Conservation (phyloP, 2,797 vertebrate genomes). For the Odontamblyopus lacepedii region DNA sequence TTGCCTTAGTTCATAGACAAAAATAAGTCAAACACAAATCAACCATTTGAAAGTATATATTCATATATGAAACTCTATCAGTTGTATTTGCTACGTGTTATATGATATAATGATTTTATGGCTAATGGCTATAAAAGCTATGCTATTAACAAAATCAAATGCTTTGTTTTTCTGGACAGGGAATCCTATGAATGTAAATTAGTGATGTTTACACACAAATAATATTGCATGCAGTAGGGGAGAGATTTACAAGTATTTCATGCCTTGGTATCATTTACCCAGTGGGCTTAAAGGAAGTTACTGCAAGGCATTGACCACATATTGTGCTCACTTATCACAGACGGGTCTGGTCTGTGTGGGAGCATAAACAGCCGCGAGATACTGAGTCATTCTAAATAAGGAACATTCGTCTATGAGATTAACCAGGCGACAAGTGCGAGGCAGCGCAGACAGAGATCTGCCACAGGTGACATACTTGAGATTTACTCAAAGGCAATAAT, state of each 20-base stretch:
- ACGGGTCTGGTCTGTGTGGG: conserved; percentile 42
- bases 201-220: conserved; percentile 31
- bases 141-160: neutral
- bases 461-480: conserved; percentile 70
- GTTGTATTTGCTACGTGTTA: neutral
- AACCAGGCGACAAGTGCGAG: conserved; percentile 63
- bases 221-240: conserved; percentile 21
- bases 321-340: conserved; percentile 59
- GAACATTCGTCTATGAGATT: conserved; percentile 67
- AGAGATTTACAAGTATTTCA: conserved; percentile 39
- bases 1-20: neutral
- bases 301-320: conserved; percentile 40
- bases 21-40: neutral
- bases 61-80: neutral
- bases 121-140: neutral
- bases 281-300: conserved; percentile 55
- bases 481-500: conserved; percentile 52
- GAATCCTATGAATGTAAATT: conserved; percentile 27
- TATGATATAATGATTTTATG: neutral
- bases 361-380: conserved; percentile 53
- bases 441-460: conserved; percentile 50
- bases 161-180: neutral
- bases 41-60: neutral
- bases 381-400: conserved; percentile 67
- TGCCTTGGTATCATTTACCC: conserved; percentile 60